Percentiles rank a stretch among this genome's conserved stretches.
Evolutionary conservation across 2,113 vertebrate species (phyloP).

Genomic region (Sclerurus mexicanus): DNA sequence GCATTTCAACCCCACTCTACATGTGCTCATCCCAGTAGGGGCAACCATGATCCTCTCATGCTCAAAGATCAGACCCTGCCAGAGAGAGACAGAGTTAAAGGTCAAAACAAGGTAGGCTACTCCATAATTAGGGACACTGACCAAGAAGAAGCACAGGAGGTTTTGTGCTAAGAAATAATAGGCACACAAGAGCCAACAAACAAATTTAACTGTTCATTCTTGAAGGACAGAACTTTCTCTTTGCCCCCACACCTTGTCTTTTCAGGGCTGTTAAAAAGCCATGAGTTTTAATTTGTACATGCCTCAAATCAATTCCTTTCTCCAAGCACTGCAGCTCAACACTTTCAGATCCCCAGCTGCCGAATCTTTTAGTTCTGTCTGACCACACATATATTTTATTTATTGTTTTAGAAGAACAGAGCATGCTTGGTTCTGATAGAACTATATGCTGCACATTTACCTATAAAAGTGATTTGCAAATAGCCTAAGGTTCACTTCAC

Average conservation of each 20-base stretch:
- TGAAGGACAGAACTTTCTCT: background rate
- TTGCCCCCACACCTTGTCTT: background rate
- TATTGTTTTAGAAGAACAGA: background rate
- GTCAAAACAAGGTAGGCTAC: background rate
- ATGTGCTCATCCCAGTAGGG: background rate
- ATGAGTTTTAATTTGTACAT: constrained; percentile 6
- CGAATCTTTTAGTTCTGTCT: background rate
- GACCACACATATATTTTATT: background rate
- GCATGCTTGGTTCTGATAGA: background rate
- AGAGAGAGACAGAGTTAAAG: background rate
- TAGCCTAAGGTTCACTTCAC: background rate
- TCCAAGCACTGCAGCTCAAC: constrained; percentile 20
- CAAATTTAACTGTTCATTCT: background rate
- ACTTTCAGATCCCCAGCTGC: background rate
- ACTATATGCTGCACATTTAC: background rate
- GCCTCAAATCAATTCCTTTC: background rate
- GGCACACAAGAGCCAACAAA: background rate
- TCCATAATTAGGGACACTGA: constrained; percentile 31
- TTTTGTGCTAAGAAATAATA: constrained; percentile 54
- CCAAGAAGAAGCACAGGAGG: constrained; percentile 25
- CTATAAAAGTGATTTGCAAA: background rate
- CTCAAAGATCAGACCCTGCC: constrained; percentile 35
- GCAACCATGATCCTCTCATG: constrained; percentile 8
- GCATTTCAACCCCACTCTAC: constrained; percentile 43
- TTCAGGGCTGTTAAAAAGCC: background rate